Evolutionary conservation across 2,888 invertebrate species (phyloP), one percentile per base, ranked within the genome.

Genomic region (Drosophila mimica): DNA sequence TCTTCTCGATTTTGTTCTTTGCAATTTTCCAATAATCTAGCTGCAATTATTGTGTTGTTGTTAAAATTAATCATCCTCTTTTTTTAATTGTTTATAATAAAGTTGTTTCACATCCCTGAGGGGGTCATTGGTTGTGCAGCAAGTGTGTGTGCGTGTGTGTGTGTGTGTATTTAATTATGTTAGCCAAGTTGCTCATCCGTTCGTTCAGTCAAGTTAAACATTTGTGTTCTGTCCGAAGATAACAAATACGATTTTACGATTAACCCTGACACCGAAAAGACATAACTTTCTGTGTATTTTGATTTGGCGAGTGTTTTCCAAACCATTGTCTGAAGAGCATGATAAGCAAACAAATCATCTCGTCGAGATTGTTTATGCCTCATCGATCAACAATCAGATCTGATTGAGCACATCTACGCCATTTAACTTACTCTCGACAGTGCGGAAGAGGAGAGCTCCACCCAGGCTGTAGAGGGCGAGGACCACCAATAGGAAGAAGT

Each of bases 401-500:
- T 8, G 25, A 25, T 25, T 46, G 25, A 2, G 46, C 46, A 25
- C 15, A 8, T 25, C 15, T 15, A 1, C 15, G 7, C 15, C 7
- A 25, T 25, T 25, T 0, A 0, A 91, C 93, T 95, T 91, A 96
- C 97, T 96, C 94, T 98, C 98, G 52, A 98, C 94, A 61, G 95
- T 94, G 87, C 95, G 94, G 92, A 98, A 98, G 38, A 97, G 93
- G 54, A 95, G 93, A 2, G 97, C 98, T 34, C 98, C 98, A 36
- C 96, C 95, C 70, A 96, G 94, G 86, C 96, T 97, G 92, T 98
- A 98, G 62, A 96, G 92, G 63, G 96, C 93, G 72, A 98, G 95
- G 82, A 98, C 95, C 82, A 97, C 91, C 84, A 96, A 95, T 88
- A 98, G 94, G 92, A 97, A 97, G 73, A 97, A 95, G 93, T 98